A percentile compares a stretch with the other conserved stretches of the same genome.
Evolutionary conservation across 1,140 invertebrate species (phyloP).

Genomic region (Cryptotermes secundus): DNA sequence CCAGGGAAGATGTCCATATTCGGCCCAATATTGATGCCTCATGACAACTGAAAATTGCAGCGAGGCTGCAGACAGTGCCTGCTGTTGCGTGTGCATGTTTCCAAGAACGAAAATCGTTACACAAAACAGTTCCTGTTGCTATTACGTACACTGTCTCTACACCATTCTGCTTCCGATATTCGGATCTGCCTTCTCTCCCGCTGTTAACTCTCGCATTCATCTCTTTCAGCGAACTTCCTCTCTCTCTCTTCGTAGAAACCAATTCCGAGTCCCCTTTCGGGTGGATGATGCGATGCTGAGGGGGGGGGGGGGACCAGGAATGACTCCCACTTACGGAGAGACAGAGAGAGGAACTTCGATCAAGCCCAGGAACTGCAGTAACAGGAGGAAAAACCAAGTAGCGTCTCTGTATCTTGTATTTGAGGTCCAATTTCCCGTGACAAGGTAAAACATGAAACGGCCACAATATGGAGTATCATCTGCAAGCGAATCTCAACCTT

Average conservation of each 20-base stretch:
- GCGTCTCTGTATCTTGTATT: not conserved
- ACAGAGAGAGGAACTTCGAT: not conserved
- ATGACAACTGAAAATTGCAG: no score
- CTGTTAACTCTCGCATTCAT: not conserved
- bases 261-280: slow-evolving; percentile 8
- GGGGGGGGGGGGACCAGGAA: not conserved
- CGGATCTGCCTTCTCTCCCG: not conserved
- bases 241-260: slow-evolving; percentile 9
- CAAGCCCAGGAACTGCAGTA: not conserved
- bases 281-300: not conserved
- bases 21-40: no score
- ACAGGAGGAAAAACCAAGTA: not conserved
- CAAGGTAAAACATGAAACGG: slow-evolving; percentile 23
- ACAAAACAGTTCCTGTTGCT: not conserved
- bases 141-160: not conserved
- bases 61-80: no score
- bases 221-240: not conserved
- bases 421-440: slow-evolving; percentile 33
- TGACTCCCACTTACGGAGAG: slow-evolving; percentile 23
- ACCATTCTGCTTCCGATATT: not conserved
- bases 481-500: slow-evolving; percentile 31
- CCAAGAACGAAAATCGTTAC: no score
- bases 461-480: slow-evolving; percentile 15
- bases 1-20: no score
- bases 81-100: no score